Base-by-base conservation (phyloP, 2,888 invertebrate genomes). In the Cylloceria caligata region DNA sequence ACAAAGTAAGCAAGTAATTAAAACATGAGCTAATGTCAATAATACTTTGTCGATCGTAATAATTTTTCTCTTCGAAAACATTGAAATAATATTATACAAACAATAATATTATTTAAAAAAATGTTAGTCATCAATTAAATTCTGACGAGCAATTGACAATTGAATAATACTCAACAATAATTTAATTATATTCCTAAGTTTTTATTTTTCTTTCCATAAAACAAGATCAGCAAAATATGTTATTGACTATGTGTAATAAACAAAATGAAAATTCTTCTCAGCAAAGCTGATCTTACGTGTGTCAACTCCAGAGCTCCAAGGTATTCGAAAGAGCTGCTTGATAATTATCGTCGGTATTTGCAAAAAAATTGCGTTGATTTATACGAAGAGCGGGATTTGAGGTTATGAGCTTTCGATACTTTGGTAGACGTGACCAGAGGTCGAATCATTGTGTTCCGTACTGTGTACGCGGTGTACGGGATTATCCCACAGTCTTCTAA, bases 361-460 rank as follows among this genome's bases (percentile, higher is more conserved):
- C 11, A 5, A n/a, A 13, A 65, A 67, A 19, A 27, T 7, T 16
- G 16, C 34, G n/a, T 65, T n/a, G n/a, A 75, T 39, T 27, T 19
- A 68, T 36, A 19, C 39, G 7, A 60, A 16, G 47, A 52, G 60
- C 13, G n/a, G 62, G 11, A 47, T 62, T 39, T 21, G 49, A 83
- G 83, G 83, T 83, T 83, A 83, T 69, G 30, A 69, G 42, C 71
- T 27, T 49, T 69, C 36, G 19, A 13, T 24, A 71, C n/a, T 27
- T 21, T 30, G 45, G 2, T 19, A 9, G 11, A 27, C 30, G 7
- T n/a, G 19, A 39, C 1, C 39, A 45, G 4, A 16, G 19, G 21
- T 65, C 39, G 49, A 49, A 74, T 64, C 52, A 52, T 49, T n/a
- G 42, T 19, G 42, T 24, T 21, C 36, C 21, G 39, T 21, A 3